These are phyloP conservation scores for Drosophila prostipennis DNA, from an alignment of 2,888 invertebrate genomes.

Conservation along the genomic window DNA sequence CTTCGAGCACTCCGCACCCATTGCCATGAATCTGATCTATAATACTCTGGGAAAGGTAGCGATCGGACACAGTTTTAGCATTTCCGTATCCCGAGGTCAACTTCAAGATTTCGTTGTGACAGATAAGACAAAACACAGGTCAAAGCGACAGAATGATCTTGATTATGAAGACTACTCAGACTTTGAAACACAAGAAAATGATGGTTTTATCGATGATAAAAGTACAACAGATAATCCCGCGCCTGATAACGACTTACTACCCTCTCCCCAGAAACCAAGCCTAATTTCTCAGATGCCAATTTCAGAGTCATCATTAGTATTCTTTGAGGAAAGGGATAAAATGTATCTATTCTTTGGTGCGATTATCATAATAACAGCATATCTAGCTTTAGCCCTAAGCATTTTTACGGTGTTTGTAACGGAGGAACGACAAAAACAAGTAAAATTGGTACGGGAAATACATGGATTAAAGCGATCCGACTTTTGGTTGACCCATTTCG, in stretches of 20 bases:
- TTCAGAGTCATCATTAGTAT: not conserved
- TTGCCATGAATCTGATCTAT: conserved; percentile 30
- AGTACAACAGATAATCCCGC: not conserved
- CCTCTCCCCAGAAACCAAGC: not conserved
- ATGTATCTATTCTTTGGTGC: conserved; percentile 72
- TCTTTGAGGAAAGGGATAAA: not conserved
- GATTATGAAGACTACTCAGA: not conserved
- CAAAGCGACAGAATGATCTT: conserved; percentile 13
- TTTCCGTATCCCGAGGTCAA: not conserved
- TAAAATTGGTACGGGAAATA: conserved; percentile 89
- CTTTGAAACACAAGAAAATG: not conserved
- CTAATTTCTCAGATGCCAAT: not conserved
- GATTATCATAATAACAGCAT: not conserved
- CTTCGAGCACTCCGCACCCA: conserved; percentile 16
- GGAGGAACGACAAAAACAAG: conserved; percentile 87
- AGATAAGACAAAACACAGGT: not conserved
- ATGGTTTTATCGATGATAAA: not conserved
- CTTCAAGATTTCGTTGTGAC: not conserved
- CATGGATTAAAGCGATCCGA: conserved; percentile 88
- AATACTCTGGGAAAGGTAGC: conserved; percentile 28
- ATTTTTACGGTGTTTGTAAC: conserved; percentile 85
- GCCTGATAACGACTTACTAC: not conserved
- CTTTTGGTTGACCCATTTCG: conserved; percentile 88
- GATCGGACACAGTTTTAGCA: not conserved
- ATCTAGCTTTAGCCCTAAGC: conserved; percentile 2